Conservation (phyloP, 2,113 vertebrate species). For the Podocnemis expansa region DNA sequence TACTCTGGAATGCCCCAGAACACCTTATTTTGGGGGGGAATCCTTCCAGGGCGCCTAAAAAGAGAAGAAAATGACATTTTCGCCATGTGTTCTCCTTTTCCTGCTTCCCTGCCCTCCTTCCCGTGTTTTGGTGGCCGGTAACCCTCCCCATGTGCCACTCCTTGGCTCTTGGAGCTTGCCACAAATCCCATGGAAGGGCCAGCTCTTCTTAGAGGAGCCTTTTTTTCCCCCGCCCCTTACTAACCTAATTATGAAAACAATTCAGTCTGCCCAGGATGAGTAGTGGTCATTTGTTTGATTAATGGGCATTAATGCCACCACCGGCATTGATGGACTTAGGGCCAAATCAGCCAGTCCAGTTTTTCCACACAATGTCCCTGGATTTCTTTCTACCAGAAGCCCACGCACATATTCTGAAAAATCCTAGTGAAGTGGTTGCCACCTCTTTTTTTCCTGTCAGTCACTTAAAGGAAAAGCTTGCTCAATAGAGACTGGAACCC, state of each 20-base stretch:
- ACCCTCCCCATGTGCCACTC: neutral
- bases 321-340: neutral
- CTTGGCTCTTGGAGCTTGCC: neutral
- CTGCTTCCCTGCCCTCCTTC: too few species aligned
- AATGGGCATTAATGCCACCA: neutral
- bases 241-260: neutral
- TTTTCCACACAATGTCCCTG: neutral
- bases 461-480: neutral
- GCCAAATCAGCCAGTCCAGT: accelerated
- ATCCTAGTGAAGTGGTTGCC: slow-evolving; percentile 10
- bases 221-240: neutral
- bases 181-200: neutral
- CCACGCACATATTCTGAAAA: neutral
- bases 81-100: too few species aligned
- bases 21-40: too few species aligned
- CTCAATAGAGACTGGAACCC: neutral
- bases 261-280: neutral
- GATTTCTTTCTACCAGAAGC: neutral
- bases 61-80: too few species aligned
- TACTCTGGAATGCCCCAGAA: too few species aligned
- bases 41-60: too few species aligned
- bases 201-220: neutral
- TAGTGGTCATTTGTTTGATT: slow-evolving; percentile 19
- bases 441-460: neutral
- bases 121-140: too few species aligned